Evolutionary conservation across 2,888 invertebrate species (phyloP), one percentile per base, ranked within the genome.

Genomic region (Eupithecia vulgata): DNA sequence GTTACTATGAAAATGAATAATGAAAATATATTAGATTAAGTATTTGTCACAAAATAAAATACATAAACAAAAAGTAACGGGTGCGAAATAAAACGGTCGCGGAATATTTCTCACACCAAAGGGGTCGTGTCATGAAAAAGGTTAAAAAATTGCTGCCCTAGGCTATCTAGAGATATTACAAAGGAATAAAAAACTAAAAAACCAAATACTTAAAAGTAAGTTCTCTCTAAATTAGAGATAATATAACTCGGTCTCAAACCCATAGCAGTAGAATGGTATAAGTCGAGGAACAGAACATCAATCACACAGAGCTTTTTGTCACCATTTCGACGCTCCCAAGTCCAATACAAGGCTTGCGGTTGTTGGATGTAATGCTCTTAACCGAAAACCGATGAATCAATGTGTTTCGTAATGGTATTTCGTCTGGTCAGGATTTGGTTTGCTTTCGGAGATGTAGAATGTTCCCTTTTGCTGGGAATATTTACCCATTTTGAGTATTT

Each of bases 231-330:
- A 61, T 17, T 15, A 59, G 13, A 59, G 30, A 34, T 64, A 35
- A n/a, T 34, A 35, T 37, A 21, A 17, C 37, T 62, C 15, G 5
- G 35, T 35, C 35, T 1, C 37, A 65, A 65, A 7, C 5, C 65
- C 40, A 25, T 40, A 15, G 5, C 17, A 62, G 62, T 34, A 34
- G 17, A 34, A n/a, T 40, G 21, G 21, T 25, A 21, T 21, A 68
- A 70, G 72, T 64, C 40, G 75, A 72, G 77, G 76, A 75, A 67
- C 4, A 75, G 73, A 77, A 82, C 89, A 90, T 90, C 88, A 90
- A 89, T 90, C 88, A 88, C 84, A 74, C 76, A 75, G 80, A 84
- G 87, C 87, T 87, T 88, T 89, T 88, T 85, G 84, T 85, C 84
- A 84, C 84, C 86, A 88, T 86, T 88, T 87, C 87, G 87, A 86